Evolutionary conservation across 2,113 vertebrate genomes (phyloP).

Genomic region (Coturnix japonica): DNA sequence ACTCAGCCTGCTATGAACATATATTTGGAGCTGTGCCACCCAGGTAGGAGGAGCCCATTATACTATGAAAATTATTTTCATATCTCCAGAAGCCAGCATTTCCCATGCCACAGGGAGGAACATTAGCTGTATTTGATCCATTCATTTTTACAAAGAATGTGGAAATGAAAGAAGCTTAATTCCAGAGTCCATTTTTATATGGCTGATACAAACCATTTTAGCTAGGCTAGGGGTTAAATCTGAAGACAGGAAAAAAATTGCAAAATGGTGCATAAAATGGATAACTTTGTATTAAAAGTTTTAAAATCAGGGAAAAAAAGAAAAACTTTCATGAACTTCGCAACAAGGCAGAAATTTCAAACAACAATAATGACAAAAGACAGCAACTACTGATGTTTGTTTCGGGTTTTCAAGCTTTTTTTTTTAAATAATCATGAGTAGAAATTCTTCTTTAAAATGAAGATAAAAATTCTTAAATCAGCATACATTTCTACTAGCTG

Average conservation of each 20-base stretch:
- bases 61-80: neutral
- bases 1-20: neutral
- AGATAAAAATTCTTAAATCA: neutral
- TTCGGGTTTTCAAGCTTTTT: neutral
- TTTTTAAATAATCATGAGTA: neutral
- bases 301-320: neutral
- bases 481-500: neutral
- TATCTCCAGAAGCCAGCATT: conserved; percentile 39
- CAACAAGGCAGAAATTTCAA: neutral
- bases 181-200: neutral
- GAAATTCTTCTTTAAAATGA: neutral
- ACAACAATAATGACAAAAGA: neutral
- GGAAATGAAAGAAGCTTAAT: neutral
- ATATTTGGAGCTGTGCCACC: conserved; percentile 16
- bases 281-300: neutral
- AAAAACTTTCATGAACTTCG: neutral
- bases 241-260: neutral
- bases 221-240: neutral
- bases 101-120: neutral
- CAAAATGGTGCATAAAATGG: neutral
- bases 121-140: neutral
- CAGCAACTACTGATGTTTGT: neutral
- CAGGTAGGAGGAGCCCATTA: neutral
- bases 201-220: neutral
- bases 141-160: neutral